Base-by-base conservation (phyloP, 2,113 vertebrate species). In the Oryzias woworae region DNA sequence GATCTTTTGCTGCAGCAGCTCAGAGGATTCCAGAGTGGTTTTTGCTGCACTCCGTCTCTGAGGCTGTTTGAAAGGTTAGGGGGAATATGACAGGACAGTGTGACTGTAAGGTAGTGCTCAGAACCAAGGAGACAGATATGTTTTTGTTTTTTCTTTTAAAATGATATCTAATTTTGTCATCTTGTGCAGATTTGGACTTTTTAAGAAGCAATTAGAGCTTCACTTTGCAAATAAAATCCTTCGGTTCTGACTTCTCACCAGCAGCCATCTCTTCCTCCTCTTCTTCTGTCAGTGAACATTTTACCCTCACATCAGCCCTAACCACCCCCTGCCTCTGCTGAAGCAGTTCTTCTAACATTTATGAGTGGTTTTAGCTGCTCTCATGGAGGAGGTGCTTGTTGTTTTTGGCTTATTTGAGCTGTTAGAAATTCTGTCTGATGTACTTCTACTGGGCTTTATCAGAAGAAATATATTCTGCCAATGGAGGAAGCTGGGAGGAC, bases 391-490 rank as follows among this genome's bases (percentile, higher is more conserved):
- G 78, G 74, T 47, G 68, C 44, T 45, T 57, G 75, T 77, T 75
- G 69, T 58, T 79, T 87, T 87, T 63, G 66, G 52, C 77, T 84
- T 81, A 85, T 84, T 89, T 87, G 77, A 82, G 76, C 65, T 69
- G 61, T 61, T 75, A 58, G 62, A 57, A 76, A 79, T 89, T 80
- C 71, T 73, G 71, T 69, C 62, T 72, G 66, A 66, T 70, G 58
- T 36, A 58, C 56, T 41, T 74, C 62, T 48, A 50, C 26, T 7
- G 65, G 63, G 62, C 72, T 65, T 79, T 77, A 82, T 28, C 72
- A 67, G 63, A 72, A 61, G 47, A 43, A 70, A 73, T 56, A 63
- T 45, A 57, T 66, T 76, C 54, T 64, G 56, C 67, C 75, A 71
- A 52, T 53, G 26, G 48, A 66, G 47, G 52, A 59, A 58, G 52